A percentile compares a stretch with the other conserved stretches of the same genome.
These are phyloP conservation scores for Triplophysa rosa DNA, from an alignment of 2,113 vertebrate species.

Conservation along the genomic window DNA sequence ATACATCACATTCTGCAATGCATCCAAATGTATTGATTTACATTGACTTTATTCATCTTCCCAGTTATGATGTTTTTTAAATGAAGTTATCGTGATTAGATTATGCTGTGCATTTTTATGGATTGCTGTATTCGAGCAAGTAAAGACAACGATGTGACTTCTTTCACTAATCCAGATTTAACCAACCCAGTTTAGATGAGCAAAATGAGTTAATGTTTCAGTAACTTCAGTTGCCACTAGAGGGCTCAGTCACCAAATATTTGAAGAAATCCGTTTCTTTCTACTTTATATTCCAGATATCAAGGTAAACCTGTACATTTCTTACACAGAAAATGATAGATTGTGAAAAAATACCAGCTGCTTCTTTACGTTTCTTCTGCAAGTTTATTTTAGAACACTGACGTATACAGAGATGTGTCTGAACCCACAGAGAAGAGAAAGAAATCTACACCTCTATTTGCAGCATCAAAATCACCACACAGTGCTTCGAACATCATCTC, in stretches of 20 bases:
- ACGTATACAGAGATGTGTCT: slow-evolving; percentile 89
- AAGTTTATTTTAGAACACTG: slow-evolving; percentile 84
- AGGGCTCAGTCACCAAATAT: not conserved
- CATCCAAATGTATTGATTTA: too few relatives aligned
- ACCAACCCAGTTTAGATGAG: not conserved
- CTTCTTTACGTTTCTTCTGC: slow-evolving; percentile 84
- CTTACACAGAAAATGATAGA: slow-evolving; percentile 27
- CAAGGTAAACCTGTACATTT: too few relatives aligned
- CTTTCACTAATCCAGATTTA: not conserved
- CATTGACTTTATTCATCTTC: too few relatives aligned
- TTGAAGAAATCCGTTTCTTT: not conserved
- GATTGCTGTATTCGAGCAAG: too few relatives aligned
- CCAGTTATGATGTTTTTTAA: too few relatives aligned
- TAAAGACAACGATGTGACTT: too few relatives aligned
- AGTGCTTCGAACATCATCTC: slow-evolving; percentile 74
- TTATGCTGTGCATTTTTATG: too few relatives aligned
- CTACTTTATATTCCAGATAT: too few relatives aligned
- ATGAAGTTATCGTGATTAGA: too few relatives aligned
- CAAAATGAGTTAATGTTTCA: not conserved
- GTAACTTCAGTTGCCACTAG: slow-evolving; percentile 3
- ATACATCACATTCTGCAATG: too few relatives aligned
- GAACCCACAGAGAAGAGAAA: slow-evolving; percentile 81
- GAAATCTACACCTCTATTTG: slow-evolving; percentile 34
- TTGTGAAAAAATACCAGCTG: slow-evolving; percentile 79
- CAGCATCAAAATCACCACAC: slow-evolving; percentile 63